Percentiles rank a stretch among this genome's conserved stretches.
Evolutionary conservation across 2,888 invertebrate species (phyloP).

Genomic region (Blomia tropicalis): DNA sequence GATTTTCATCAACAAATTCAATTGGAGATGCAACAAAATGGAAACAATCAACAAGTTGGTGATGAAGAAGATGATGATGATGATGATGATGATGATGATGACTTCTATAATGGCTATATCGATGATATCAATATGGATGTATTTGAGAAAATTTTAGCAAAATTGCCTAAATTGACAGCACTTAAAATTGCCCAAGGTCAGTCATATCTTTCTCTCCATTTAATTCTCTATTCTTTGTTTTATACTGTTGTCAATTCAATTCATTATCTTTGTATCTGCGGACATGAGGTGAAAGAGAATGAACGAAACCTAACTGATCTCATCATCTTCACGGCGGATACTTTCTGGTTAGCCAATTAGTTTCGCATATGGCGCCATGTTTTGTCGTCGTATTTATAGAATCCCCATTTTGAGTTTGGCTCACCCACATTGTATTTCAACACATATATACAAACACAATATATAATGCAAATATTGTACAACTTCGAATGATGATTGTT

Average conservation of each 20-base stretch:
- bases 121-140: background rate
- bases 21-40: background rate
- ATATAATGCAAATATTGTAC: no score
- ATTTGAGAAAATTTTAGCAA: background rate
- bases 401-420: no score
- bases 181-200: slow-evolving; percentile 11
- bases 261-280: no score
- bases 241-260: no score
- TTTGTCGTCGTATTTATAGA: no score
- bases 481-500: no score
- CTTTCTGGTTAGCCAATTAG: background rate
- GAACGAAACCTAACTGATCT: no score
- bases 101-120: background rate
- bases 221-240: no score
- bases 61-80: background rate
- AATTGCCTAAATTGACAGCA: background rate
- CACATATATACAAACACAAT: no score
- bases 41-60: background rate
- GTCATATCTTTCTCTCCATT: background rate
- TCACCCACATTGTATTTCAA: no score
- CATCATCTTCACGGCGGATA: no score
- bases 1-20: background rate
- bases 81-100: background rate
- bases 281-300: no score
- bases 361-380: background rate